Base-by-base conservation (phyloP, 1,140 invertebrate genomes). In the Chrysopa pallens region DNA sequence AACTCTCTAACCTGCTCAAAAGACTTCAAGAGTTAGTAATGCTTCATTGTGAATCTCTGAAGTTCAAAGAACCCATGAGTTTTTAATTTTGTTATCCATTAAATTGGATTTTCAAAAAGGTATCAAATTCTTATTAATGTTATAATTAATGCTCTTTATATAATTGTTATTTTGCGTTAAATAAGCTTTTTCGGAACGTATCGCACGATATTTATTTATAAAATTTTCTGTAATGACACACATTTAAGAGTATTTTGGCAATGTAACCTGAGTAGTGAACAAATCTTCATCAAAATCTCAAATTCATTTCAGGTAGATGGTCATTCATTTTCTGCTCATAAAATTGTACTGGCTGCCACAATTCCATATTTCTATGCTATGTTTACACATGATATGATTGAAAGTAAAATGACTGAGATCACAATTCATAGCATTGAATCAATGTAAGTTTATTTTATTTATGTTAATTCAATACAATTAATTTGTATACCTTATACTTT, bases 331-430 rank as follows among this genome's bases (percentile, higher is more conserved):
- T 76, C 73, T 50, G 86, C 83, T 11, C 88, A 93, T 63, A 70
- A 84, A 47, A 76, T 92, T 47, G 80, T 93, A 14, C 62, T 93
- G 33, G 83, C 86, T 13, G 78, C 84, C 6, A 85, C 81, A 13
- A 86, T 92, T 56, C 88, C 88, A 8, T 93, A 91, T 59, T 93
- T 92, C 60, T 73, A 87, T 64, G 85, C 80, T 11, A 92, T 93
- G 88, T 91, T 93, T 60, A 81, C 81, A 11, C 76, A 83, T 61
- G 83, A 90, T 56, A 88, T 91, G 84, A 70, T 78, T 1, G 88
- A 92, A 62, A 80, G 80, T 47, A 79, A 81, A 48, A 79, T 84
- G 53, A 77, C 76, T 53, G 83, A 87, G 55, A 85, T 92, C 36
- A 78, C 72, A 40, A 78, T 91, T 58, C 74, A 84, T 57, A 82